Percentiles rank a stretch among this genome's conserved stretches.
Evolutionary conservation across 1,140 invertebrate species (phyloP).

Genomic region (Vollenhovia emeryi): DNA sequence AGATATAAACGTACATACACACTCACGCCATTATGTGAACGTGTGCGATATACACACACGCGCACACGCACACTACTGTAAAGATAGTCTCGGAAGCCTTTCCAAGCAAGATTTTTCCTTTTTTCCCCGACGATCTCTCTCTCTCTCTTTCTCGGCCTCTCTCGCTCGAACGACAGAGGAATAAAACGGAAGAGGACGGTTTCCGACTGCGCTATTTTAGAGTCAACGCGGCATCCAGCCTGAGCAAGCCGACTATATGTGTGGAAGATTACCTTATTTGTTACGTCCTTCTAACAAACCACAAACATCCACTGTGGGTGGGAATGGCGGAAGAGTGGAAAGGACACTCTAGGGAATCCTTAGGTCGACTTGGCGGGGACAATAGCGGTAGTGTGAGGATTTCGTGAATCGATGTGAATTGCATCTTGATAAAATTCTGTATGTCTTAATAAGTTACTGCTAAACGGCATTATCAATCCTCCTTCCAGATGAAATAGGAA

Average conservation of each 20-base stretch:
- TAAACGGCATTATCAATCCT: constrained; percentile 10
- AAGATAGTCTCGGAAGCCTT: not conserved
- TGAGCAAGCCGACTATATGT: constrained; percentile 80
- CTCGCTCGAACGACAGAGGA: constrained; percentile 27
- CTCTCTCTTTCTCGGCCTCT: not conserved
- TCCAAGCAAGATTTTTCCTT: constrained; percentile 12
- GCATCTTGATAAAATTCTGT: constrained; percentile 62
- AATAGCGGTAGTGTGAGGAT: constrained; percentile 17
- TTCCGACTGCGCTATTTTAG: constrained; percentile 73
- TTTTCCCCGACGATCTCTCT: not conserved
- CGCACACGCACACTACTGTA: not conserved
- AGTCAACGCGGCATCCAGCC: constrained; percentile 77
- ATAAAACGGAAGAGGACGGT: constrained; percentile 35
- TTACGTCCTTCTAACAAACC: constrained; percentile 83
- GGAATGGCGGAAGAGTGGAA: constrained; percentile 46
- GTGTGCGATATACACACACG: constrained; percentile 3
- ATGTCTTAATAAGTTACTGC: not conserved
- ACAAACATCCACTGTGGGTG: constrained; percentile 68
- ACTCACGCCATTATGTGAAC: not conserved
- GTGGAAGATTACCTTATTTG: constrained; percentile 83
- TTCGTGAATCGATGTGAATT: constrained; percentile 62
- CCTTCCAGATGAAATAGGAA: not conserved
- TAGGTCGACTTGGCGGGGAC: constrained; percentile 2
- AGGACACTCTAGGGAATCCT: constrained; percentile 67
- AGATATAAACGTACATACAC: not conserved